These are phyloP conservation scores for Labrus mixtus DNA, from an alignment of 2,113 vertebrate genomes.

Conservation along the genomic window DNA sequence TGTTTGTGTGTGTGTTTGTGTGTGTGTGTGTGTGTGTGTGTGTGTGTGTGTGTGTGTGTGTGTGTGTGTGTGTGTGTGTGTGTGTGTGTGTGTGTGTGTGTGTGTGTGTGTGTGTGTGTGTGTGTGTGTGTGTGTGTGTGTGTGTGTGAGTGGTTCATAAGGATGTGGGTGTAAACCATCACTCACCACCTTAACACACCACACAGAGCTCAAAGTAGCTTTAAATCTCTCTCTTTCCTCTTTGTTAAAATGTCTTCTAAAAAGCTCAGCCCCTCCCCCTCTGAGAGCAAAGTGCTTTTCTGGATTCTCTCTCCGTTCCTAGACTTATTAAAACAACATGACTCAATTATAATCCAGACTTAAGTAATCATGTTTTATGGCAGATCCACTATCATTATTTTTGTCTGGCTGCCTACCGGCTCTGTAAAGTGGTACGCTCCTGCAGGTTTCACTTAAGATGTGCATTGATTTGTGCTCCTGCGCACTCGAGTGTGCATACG, in stretches of 20 bases:
- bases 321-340: conserved; percentile 71
- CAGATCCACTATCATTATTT: conserved; percentile 66
- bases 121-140: conserved; percentile 18
- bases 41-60: conserved; percentile 11
- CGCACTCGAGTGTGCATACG: conserved; percentile 57
- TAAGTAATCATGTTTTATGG: conserved; percentile 74
- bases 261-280: conserved; percentile 11
- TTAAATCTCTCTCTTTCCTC: conserved; percentile 34
- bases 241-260: conserved; percentile 36
- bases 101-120: conserved; percentile 49
- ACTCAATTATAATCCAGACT: conserved; percentile 63
- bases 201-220: conserved; percentile 31
- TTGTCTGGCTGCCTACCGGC: conserved; percentile 57
- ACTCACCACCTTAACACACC: conserved; percentile 52
- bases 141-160: conserved; percentile 3
- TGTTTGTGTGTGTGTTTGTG: conserved; percentile 41
- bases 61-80: conserved; percentile 28
- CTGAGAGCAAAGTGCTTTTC: conserved; percentile 53
- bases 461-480: conserved; percentile 71
- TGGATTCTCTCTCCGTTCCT: conserved; percentile 46
- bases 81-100: conserved; percentile 39
- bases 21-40: conserved; percentile 46
- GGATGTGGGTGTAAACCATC: conserved; percentile 57
- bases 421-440: conserved; percentile 40
- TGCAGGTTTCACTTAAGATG: conserved; percentile 66